Evolutionary conservation across 2,113 vertebrate species (phyloP).

Genomic region (Anoura caudifer): DNA sequence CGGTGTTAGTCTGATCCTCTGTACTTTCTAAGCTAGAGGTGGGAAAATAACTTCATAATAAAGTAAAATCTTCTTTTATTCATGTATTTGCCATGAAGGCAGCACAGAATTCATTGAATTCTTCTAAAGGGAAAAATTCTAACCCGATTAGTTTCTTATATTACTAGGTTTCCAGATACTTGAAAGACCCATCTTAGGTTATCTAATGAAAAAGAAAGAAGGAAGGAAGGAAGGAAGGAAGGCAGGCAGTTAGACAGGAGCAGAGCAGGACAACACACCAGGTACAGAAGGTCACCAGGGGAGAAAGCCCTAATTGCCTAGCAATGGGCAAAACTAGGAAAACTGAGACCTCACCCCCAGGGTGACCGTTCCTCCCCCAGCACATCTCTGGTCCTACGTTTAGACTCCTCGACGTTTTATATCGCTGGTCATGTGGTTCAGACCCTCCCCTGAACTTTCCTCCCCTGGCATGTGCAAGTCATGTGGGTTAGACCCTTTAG

Average conservation of each 20-base stretch:
- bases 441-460: too few relatives aligned
- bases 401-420: too few relatives aligned
- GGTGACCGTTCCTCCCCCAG: too few relatives aligned
- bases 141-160: neutral
- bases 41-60: neutral
- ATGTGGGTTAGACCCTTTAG: too few relatives aligned
- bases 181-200: neutral
- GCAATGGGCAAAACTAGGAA: too few relatives aligned
- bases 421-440: too few relatives aligned
- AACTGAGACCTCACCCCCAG: too few relatives aligned
- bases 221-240: rapidly evolving
- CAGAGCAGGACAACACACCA: too few relatives aligned
- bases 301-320: too few relatives aligned
- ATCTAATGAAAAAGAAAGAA: neutral
- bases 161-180: neutral
- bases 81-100: neutral
- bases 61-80: neutral
- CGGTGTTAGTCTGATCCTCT: neutral
- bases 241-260: neutral
- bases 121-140: neutral
- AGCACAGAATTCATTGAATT: neutral
- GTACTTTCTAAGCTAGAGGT: neutral
- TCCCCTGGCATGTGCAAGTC: too few relatives aligned
- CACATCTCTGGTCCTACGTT: too few relatives aligned
- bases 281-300: too few relatives aligned